Conservation (phyloP, 1,140 invertebrate genomes). For the Cepaea nemoralis region DNA sequence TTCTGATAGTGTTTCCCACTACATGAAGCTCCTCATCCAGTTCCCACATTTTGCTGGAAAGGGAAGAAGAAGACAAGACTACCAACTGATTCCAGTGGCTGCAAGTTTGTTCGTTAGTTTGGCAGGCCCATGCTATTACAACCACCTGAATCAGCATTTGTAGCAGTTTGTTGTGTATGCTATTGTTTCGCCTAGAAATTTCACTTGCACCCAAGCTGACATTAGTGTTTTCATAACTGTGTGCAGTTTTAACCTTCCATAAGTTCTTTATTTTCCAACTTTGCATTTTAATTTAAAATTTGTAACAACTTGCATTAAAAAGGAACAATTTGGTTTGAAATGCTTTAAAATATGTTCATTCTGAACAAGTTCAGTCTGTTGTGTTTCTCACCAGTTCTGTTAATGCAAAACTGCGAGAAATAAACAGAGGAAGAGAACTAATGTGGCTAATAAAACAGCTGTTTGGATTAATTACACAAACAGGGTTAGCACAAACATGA, state of each 20-base stretch:
- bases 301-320: no score
- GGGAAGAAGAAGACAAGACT: slow-evolving; percentile 15
- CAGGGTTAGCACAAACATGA: slow-evolving; percentile 19
- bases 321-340: not conserved
- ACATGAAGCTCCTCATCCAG: slow-evolving; percentile 99
- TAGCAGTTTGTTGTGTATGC: not conserved
- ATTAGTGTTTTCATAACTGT: no score
- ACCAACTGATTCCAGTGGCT: not conserved
- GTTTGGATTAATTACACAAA: slow-evolving; percentile 22
- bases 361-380: no score
- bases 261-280: no score
- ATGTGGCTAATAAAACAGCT: no score
- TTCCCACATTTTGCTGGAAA: slow-evolving; percentile 93
- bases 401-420: no score
- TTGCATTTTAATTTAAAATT: no score
- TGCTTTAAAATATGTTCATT: no score
- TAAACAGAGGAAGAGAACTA: no score
- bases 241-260: no score
- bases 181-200: not conserved
- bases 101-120: not conserved
- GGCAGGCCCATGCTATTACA: not conserved
- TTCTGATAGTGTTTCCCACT: slow-evolving; percentile 99
- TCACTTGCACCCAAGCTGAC: no score
- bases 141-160: slow-evolving; percentile 1
- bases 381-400: no score